Evolutionary conservation across 2,113 vertebrate species (phyloP).

Genomic region (Passerina amoena): DNA sequence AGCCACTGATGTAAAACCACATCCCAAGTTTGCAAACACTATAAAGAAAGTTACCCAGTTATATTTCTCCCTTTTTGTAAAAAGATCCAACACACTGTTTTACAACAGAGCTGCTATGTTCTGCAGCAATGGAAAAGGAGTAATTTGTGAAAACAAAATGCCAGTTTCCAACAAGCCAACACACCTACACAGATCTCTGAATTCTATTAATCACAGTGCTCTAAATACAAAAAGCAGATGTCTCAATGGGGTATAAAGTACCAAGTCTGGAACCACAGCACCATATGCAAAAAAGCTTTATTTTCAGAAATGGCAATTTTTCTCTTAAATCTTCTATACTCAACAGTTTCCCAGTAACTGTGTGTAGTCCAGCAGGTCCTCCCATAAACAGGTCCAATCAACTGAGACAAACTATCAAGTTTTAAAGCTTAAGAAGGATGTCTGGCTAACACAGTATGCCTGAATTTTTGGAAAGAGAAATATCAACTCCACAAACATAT

Average conservation of each 20-base stretch:
- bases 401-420: neutral
- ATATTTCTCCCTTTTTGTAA: neutral
- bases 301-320: neutral
- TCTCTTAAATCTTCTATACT: neutral
- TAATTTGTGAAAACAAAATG: neutral
- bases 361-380: neutral
- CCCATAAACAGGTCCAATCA: neutral
- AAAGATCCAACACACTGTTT: neutral
- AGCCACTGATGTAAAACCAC: neutral
- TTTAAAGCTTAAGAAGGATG: neutral
- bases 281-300: rapidly evolving
- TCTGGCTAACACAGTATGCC: neutral
- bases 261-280: neutral
- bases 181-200: neutral
- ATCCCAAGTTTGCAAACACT: neutral
- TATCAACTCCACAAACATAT: neutral
- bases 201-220: neutral
- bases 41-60: neutral
- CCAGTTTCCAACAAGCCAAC: neutral
- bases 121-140: neutral
- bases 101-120: neutral
- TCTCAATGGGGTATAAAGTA: neutral
- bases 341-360: neutral
- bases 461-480: neutral
- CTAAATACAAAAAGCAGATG: neutral